Percentiles rank a stretch among this genome's conserved stretches.
Conservation (phyloP, 2,888 invertebrate genomes). For the Agapostemon virescens region DNA sequence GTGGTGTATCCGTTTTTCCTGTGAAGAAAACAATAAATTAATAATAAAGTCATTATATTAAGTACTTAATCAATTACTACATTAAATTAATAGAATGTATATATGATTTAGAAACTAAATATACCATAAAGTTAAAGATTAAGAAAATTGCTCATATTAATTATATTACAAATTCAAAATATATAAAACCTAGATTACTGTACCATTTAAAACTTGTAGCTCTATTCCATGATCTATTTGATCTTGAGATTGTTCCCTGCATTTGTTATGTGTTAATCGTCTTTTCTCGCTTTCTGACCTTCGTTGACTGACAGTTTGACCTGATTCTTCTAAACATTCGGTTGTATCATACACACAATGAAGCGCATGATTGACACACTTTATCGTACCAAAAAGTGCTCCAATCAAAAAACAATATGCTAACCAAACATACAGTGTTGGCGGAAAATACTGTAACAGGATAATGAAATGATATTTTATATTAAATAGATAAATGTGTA, state of each 20-base stretch:
- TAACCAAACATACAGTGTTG: slow-evolving; percentile 91
- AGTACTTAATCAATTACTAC: no score
- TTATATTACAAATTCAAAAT: not conserved
- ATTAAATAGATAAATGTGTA: not conserved
- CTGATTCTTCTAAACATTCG: slow-evolving; percentile 88
- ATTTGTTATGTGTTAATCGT: slow-evolving; percentile 74
- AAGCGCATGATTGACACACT: slow-evolving; percentile 92
- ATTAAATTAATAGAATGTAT: not conserved
- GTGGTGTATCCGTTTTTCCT: slow-evolving; percentile 81
- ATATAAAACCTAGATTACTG: slow-evolving; percentile 25
- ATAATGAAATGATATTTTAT: not conserved
- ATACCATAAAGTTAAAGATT: not conserved
- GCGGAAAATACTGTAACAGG: slow-evolving; percentile 90
- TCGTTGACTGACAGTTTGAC: slow-evolving; percentile 82
- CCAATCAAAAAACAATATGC: slow-evolving; percentile 92
- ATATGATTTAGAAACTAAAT: not conserved
- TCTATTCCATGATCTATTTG: slow-evolving; percentile 77
- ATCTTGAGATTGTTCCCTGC: slow-evolving; percentile 79
- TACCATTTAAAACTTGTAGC: slow-evolving; percentile 78
- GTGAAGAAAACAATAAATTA: not conserved
- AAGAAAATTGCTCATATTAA: not conserved
- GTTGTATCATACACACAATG: slow-evolving; percentile 97
- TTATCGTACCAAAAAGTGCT: slow-evolving; percentile 89
- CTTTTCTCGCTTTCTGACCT: slow-evolving; percentile 81
- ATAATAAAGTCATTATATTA: not conserved